Percentiles rank a stretch among this genome's conserved stretches.
Conservation (phyloP, 2,797 vertebrate species). For the Eulemur rubriventer region DNA sequence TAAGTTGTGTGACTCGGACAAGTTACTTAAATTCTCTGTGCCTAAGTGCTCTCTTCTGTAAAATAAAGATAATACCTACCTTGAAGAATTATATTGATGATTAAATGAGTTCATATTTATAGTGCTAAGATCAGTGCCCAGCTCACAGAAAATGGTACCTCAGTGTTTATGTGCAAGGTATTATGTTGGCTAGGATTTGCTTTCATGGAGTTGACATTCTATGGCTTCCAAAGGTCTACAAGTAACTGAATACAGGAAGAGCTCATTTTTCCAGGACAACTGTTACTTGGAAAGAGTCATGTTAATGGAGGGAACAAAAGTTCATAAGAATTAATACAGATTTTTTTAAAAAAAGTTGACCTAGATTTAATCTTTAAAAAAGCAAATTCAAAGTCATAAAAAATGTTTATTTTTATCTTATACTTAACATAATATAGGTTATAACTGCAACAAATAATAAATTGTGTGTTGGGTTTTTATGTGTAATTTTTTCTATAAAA, state of each 20-base stretch:
- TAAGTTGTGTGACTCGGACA: background rate
- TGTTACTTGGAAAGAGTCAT: background rate
- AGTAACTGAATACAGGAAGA: background rate
- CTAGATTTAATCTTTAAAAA: background rate
- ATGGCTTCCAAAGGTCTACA: background rate
- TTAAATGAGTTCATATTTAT: background rate
- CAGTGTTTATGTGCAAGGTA: background rate
- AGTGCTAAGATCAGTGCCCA: background rate
- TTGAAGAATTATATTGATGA: background rate
- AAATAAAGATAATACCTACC: background rate
- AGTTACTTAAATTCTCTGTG: background rate
- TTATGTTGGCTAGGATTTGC: background rate
- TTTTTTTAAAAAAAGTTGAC: background rate
- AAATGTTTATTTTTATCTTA: background rate
- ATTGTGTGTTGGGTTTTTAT: background rate
- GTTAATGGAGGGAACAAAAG: background rate
- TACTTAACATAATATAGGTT: background rate
- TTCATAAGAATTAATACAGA: background rate
- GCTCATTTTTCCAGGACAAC: background rate
- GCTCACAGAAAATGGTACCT: background rate
- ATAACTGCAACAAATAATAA: background rate
- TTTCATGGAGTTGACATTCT: background rate
- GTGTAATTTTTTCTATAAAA: background rate
- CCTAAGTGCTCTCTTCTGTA: background rate
- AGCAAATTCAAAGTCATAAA: background rate